Conservation (phyloP, 2,888 invertebrate species). For the Hylaea fasciaria region DNA sequence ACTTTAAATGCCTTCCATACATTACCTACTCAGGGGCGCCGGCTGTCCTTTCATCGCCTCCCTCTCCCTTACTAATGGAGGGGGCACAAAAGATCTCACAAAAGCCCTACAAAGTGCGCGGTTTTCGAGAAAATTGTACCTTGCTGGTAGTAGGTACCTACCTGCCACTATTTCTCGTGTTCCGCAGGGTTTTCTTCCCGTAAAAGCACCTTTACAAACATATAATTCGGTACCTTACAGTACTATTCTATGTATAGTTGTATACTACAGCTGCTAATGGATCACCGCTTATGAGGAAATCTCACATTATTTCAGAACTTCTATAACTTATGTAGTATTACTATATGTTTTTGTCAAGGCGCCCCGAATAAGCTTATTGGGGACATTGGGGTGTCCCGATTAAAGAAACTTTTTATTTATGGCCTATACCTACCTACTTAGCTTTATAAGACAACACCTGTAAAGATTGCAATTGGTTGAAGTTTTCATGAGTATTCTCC, state of each 20-base stretch:
- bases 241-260: too few species aligned
- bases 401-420: too few species aligned
- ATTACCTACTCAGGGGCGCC: constrained; percentile 10
- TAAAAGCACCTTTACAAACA: constrained; percentile 37
- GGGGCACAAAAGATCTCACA: constrained; percentile 49
- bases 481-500: too few species aligned
- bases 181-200: constrained; percentile 37
- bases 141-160: constrained; percentile 1
- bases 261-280: too few species aligned
- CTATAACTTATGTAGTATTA: too few species aligned
- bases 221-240: constrained; percentile 26
- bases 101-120: constrained; percentile 44
- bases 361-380: too few species aligned
- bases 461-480: too few species aligned
- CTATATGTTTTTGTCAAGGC: too few species aligned
- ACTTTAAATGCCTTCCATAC: not conserved
- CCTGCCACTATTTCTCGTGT: constrained; percentile 44
- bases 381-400: too few species aligned
- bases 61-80: constrained; percentile 51
- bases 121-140: constrained; percentile 46
- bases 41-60: constrained; percentile 47
- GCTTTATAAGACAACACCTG: too few species aligned
- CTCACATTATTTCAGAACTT: too few species aligned
- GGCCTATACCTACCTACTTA: too few species aligned
- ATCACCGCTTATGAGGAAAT: not conserved